Conservation (phyloP, 53 echinoderm and acorn worm species). For the Glandiceps talaboti region DNA sequence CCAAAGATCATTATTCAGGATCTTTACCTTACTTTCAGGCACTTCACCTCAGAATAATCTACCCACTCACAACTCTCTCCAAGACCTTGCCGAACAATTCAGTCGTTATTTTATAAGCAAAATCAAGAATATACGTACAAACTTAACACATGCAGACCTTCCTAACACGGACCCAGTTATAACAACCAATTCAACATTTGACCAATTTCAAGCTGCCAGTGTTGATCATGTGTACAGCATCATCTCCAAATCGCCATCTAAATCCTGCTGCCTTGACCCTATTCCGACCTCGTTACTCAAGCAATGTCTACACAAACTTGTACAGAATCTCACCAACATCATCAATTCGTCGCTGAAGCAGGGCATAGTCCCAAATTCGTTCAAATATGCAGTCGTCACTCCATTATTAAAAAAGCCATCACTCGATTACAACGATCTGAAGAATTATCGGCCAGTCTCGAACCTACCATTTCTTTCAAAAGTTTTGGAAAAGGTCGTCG, state of each 20-base stretch:
- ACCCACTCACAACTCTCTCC: conserved; percentile 1
- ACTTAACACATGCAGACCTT: not conserved
- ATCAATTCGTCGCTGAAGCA: conserved; percentile 3
- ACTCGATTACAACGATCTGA: conserved; percentile 1
- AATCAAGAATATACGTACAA: not conserved
- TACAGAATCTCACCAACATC: not conserved
- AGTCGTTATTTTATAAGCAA: conserved; percentile 13
- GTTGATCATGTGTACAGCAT: conserved; percentile 1
- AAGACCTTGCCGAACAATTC: conserved; percentile 11
- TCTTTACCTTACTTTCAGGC: conserved; percentile 6
- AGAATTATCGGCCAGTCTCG: conserved; percentile 19
- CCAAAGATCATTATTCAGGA: conserved; percentile 6
- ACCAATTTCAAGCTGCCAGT: not conserved
- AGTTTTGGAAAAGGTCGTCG: conserved; percentile 12
- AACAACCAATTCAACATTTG: not conserved
- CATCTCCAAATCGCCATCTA: conserved; percentile 5
- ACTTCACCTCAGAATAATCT: not conserved
- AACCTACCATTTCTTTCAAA: conserved; percentile 21
- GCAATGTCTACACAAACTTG: not conserved
- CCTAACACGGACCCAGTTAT: not conserved
- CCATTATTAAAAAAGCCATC: conserved; percentile 13
- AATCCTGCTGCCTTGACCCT: conserved; percentile 17
- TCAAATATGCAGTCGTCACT: conserved; percentile 5
- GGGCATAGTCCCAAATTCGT: not conserved
- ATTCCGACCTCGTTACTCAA: conserved; percentile 4